Evolutionary conservation across 2,113 vertebrate genomes (phyloP).

Genomic region (Podiceps cristatus): DNA sequence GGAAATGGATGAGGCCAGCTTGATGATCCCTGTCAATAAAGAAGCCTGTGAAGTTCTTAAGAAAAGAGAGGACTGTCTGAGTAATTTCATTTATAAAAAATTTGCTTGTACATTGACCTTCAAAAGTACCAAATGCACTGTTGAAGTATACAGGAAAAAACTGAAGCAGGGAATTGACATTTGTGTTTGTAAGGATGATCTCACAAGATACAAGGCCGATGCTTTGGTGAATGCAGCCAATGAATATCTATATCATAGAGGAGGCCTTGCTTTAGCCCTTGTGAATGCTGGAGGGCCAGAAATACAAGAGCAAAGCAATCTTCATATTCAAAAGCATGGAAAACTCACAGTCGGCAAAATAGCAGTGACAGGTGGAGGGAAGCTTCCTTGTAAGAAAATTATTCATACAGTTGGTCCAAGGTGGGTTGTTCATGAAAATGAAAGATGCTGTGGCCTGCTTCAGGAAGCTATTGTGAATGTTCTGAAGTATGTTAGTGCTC

Average conservation of each 20-base stretch:
- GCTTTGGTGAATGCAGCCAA: slow-evolving; percentile 93
- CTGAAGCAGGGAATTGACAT: slow-evolving; percentile 57
- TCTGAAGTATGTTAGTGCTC: neutral
- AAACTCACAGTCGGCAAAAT: slow-evolving; percentile 50
- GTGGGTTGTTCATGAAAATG: accelerated
- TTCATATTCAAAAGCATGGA: neutral
- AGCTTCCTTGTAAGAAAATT: slow-evolving; percentile 77
- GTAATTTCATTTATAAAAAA: slow-evolving; percentile 64
- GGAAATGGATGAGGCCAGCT: neutral
- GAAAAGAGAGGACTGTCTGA: slow-evolving; percentile 40
- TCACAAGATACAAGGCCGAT: slow-evolving; percentile 76
- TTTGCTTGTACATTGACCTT: slow-evolving; percentile 76
- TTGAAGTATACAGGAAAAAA: slow-evolving; percentile 63
- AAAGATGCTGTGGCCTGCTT: neutral
- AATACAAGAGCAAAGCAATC: slow-evolving; percentile 70
- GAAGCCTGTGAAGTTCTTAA: slow-evolving; percentile 57
- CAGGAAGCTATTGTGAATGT: slow-evolving; percentile 30
- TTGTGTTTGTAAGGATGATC: slow-evolving; percentile 87
- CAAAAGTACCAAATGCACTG: neutral
- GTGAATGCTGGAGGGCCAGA: slow-evolving; percentile 76
- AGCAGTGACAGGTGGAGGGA: slow-evolving; percentile 66
- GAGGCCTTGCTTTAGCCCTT: slow-evolving; percentile 84
- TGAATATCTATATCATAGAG: slow-evolving; percentile 58
- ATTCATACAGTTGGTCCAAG: slow-evolving; percentile 88
- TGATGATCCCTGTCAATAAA: slow-evolving; percentile 50